Base-by-base conservation (phyloP, 2,797 vertebrate genomes). In the Triplophysa yarkandensis region DNA sequence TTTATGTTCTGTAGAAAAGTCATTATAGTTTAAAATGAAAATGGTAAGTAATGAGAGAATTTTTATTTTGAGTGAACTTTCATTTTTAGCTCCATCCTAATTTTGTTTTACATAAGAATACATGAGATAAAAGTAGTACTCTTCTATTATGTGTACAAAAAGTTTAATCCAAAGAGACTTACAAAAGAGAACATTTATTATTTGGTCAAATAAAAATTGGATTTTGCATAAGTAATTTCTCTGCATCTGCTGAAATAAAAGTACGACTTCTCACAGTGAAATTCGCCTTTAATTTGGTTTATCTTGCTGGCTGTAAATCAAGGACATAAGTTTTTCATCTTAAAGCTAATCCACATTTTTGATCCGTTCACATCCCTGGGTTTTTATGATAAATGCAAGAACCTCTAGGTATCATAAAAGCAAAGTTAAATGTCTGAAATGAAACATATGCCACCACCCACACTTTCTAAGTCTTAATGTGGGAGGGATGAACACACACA, bases 401-500 rank as follows among this genome's bases (percentile, higher is more conserved):
- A 44, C 57, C 30, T 65, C 19, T 52, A 63, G 54, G 32, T 21
- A 43, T 43, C 32, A 80, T 64, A 82, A 73, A 55, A 65, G 58
- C 44, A 19, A 52, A 46, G 27, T 46, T 32, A 72, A 69, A 30
- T 48, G 52, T 78, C 28, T 67, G 46, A 78, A 74, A 78, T 80
- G 73, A 74, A 80, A 76, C 76, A 68, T 76, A 73, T 78, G 81
- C 77, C 69, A 66, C 76, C 78, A 66, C 81, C 78, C 71, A 82
- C 81, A 80, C 52, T 60, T 68, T 66, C 67, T 62, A 67, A 48
- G 54, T 63, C 68, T 80, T 57, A 72, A 73, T 58, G 57, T 77
- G 52, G 73, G 68, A 76, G 74, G 46, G 68, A 77, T 63, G 60
- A 16, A 65, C 48, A 39, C 32, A 54, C 41, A 43, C 27, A 13